Percentiles rank a stretch among this genome's conserved stretches.
These are phyloP conservation scores for Drosophila setosimentum DNA, from an alignment of 2,888 invertebrate genomes.

Conservation along the genomic window DNA sequence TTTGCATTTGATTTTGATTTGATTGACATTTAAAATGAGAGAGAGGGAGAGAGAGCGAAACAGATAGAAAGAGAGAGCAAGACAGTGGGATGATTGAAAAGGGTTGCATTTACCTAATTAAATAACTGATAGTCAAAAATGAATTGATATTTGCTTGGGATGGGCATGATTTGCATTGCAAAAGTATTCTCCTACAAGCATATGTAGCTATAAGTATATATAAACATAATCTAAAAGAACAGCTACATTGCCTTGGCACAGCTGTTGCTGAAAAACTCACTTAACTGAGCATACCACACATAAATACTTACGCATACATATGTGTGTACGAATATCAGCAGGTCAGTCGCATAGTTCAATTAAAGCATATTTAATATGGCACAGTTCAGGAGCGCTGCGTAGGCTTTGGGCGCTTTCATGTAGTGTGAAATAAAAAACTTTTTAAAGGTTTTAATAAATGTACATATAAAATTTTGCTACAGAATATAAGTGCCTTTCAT, in stretches of 20 bases:
- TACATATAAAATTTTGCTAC: neutral
- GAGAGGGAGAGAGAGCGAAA: neutral
- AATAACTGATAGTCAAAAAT: constrained; percentile 8
- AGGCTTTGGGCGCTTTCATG: neutral
- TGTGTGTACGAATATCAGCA: constrained; percentile 30
- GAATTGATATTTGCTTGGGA: constrained; percentile 43
- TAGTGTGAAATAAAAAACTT: neutral
- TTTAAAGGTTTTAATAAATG: neutral
- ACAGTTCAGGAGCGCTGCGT: constrained; percentile 54
- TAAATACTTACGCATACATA: constrained; percentile 7
- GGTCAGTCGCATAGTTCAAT: constrained; percentile 79
- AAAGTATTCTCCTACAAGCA: neutral
- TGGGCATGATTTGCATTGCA: constrained; percentile 4
- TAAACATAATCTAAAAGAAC: neutral
- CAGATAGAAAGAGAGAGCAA: neutral
- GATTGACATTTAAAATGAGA: constrained; percentile 63
- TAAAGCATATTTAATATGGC: constrained; percentile 64
- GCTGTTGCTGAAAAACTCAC: neutral
- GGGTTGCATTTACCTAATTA: constrained; percentile 62
- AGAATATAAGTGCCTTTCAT: too few relatives aligned
- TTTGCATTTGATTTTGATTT: constrained; percentile 33
- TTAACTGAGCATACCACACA: constrained; percentile 26
- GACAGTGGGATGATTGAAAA: constrained; percentile 10
- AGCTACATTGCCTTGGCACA: constrained; percentile 2
- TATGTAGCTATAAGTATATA: neutral